Base-by-base conservation (phyloP, 2,113 vertebrate species). In the Sylvia atricapilla region DNA sequence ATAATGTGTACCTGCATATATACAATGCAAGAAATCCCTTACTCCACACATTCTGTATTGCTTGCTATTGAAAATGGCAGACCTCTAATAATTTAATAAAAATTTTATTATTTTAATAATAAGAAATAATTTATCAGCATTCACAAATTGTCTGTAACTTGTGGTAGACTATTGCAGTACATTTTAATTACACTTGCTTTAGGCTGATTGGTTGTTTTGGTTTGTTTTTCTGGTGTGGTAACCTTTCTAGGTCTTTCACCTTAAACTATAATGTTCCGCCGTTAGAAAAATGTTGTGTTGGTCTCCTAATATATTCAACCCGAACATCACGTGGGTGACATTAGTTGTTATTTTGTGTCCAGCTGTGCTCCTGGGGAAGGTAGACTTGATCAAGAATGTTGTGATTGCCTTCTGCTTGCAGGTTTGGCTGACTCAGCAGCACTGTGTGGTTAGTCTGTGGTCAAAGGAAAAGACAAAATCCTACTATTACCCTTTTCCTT, bases 371-470 rank as follows among this genome's bases (percentile, higher is more conserved):
- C 44, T 79, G 88, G 83, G 86, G 82, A 60, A 76, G 64, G 76
- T 49, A 43, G 76, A 35, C 47, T 90, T 72, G 39, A 76, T 55
- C 56, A 84, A 49, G 33, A 33, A 33, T 3, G 4, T 59, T 68
- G 27, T 72, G 92, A 87, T 89, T 93, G 69, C 80, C 6, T 13
- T 84, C 69, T 87, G 78, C 50, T 66, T 41, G 56, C 64, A 39
- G 25, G n/a, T 86, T 14, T 24, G 50, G 86, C 94, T 97, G 96
- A 95, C 76, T 94, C 95, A 95, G 95, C 94, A 95, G 93, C 73
- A 58, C 17, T 33, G 3, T 35, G 69, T 58, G 53, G 69, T 84
- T 75, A 84, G 52, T 41, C 58, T 87, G 88, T 37, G 79, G 76
- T 95, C 89, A 79, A 78, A 90, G 55, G 75, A 58, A 89, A 91